Conservation (phyloP, 2,888 invertebrate genomes). For the Lepetodrilus schrolli region DNA sequence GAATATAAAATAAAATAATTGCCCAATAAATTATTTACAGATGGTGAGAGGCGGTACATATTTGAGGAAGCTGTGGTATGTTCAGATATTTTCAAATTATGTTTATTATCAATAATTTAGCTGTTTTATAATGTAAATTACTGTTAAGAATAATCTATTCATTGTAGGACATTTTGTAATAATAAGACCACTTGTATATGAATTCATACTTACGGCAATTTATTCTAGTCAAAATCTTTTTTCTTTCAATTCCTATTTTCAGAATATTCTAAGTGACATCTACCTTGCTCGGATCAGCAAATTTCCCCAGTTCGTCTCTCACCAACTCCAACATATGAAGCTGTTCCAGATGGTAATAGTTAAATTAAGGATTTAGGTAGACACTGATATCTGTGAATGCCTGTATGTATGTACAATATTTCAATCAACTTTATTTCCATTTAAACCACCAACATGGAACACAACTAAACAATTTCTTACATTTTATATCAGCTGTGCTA, state of each 20-base stretch:
- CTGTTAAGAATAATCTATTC: background rate
- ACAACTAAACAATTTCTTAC: too few species aligned
- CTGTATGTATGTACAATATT: too few species aligned
- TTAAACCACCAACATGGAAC: too few species aligned
- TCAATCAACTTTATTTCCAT: too few species aligned
- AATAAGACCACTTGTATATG: too few species aligned
- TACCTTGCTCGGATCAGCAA: constrained; percentile 53
- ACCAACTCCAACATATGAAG: background rate
- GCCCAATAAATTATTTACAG: too few species aligned
- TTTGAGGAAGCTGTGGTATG: constrained; percentile 23
- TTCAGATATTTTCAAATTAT: background rate
- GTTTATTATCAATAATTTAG: background rate
- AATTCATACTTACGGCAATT: too few species aligned
- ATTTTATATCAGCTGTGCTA: too few species aligned
- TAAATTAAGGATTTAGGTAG: too few species aligned
- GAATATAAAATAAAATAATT: too few species aligned
- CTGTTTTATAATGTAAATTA: background rate
- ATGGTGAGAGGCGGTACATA: background rate
- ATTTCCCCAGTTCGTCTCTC: constrained; percentile 43
- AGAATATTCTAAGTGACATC: constrained; percentile 59
- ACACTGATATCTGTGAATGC: too few species aligned
- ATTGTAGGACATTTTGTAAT: background rate
- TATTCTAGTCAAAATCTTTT: background rate
- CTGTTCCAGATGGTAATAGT: constrained; percentile 35
- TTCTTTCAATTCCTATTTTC: too few species aligned